Percentiles rank a stretch among this genome's conserved stretches.
Evolutionary conservation across 2,888 invertebrate species (phyloP).

Genomic region (Camponotus fellah): DNA sequence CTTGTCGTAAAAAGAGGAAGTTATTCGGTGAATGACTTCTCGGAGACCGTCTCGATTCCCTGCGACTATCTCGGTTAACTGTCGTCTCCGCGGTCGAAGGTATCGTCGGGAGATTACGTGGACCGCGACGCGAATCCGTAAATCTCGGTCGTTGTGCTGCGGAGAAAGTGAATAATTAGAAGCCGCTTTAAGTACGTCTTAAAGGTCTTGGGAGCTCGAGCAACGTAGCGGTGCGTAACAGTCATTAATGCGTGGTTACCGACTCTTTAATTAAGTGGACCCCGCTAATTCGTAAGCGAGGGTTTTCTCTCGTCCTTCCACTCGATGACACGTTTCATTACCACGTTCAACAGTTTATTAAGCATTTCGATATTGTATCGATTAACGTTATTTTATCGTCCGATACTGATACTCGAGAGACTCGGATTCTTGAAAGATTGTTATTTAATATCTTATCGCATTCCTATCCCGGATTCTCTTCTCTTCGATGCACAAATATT

Average conservation of each 20-base stretch:
- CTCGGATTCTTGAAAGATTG: constrained; percentile 39
- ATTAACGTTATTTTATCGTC: constrained; percentile 34
- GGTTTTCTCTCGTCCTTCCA: constrained; percentile 24
- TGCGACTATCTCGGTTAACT: constrained; percentile 19
- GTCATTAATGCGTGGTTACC: constrained; percentile 55
- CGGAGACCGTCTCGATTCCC: constrained; percentile 11
- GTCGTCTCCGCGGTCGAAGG: constrained; percentile 53
- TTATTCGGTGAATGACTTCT: neutral
- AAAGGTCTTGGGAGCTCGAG: constrained; percentile 64
- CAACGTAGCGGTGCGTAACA: constrained; percentile 67
- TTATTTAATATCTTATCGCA: constrained; percentile 50
- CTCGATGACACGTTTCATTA: neutral
- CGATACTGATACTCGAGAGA: neutral
- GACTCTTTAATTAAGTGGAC: constrained; percentile 69
- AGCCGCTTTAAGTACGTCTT: constrained; percentile 68
- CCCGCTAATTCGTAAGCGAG: constrained; percentile 67
- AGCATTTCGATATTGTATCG: constrained; percentile 20
- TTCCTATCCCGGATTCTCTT: constrained; percentile 22
- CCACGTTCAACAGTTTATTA: constrained; percentile 22
- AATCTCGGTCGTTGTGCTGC: constrained; percentile 66
- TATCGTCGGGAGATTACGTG: constrained; percentile 61
- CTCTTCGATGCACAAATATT: neutral
- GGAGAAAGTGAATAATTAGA: constrained; percentile 81
- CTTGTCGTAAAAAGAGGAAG: constrained; percentile 24
- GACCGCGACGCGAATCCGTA: constrained; percentile 65